Conservation (phyloP, 1,140 invertebrate genomes). For the Drosophila nigrodunni region DNA sequence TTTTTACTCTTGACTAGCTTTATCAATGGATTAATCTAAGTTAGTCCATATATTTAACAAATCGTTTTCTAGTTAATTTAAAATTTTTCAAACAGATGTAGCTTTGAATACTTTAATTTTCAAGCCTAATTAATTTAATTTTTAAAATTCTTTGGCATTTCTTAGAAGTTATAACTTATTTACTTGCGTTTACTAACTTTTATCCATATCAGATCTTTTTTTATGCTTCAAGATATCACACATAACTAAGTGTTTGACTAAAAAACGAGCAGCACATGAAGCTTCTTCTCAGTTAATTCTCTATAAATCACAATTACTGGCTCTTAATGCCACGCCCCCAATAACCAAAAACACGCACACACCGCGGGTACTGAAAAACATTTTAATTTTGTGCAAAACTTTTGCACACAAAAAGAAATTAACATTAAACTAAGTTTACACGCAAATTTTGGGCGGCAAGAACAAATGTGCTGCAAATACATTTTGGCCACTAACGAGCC, state of each 20-base stretch:
- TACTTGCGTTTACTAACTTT: too few species aligned
- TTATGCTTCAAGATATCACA: too few species aligned
- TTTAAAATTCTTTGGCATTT: too few species aligned
- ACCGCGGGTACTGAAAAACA: neutral
- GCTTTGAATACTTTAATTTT: too few species aligned
- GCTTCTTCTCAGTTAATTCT: conserved; percentile 23
- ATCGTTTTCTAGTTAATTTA: too few species aligned
- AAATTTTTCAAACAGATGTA: too few species aligned
- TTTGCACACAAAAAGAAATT: conserved; percentile 17
- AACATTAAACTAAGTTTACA: conserved; percentile 42
- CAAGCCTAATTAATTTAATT: too few species aligned
- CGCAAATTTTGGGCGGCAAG: conserved; percentile 37
- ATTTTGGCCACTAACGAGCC: conserved; percentile 4
- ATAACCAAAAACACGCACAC: neutral
- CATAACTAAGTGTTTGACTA: neutral
- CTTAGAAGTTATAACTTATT: too few species aligned
- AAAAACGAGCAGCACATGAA: conserved; percentile 29
- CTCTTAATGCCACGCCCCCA: conserved; percentile 18
- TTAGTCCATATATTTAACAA: too few species aligned
- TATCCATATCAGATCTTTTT: too few species aligned
- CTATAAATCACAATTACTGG: conserved; percentile 47
- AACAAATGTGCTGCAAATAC: conserved; percentile 38
- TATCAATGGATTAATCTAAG: too few species aligned
- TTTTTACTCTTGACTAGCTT: neutral
- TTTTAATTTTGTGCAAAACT: conserved; percentile 39